Base-by-base conservation (phyloP, 1,140 invertebrate species). In the Planococcus citri region DNA sequence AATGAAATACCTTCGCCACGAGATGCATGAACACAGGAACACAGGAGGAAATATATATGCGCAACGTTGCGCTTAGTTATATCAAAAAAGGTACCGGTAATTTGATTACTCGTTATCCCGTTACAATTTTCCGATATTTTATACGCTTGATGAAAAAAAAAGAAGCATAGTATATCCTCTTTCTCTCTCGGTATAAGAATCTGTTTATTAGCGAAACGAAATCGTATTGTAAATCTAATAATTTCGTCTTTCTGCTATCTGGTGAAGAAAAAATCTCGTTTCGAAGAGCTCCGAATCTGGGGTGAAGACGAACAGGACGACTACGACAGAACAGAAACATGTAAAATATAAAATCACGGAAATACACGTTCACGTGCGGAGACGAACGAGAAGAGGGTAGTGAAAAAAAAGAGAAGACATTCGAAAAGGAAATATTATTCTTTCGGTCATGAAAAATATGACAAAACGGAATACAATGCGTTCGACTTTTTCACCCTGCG, bases 281-380 rank as follows among this genome's bases (percentile, higher is more conserved):
- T 3, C 41, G 41, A 33, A 33, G 41, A 51, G 41, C 33, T 37
- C 14, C 14, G 6, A 51, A 51, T 20, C 29, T 33, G 29, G 29
- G 4, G 12, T 33, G 12, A 33, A 33, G 12, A 33, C 3, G 29
- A 3, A 12, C 29, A 33, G 3, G 4, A 12, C 29, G 29, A 51
- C n/a, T 2, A 51, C 41, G 41, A 51, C n/a, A n/a, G 6, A n/a
- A 51, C n/a, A n/a, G 6, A n/a, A 51, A 51, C 41, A 51, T 51
- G 41, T 51, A 51, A 51, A 51, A 51, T 51, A 51, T 51, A 51
- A 51, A 51, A 51, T 51, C 41, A 51, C 41, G 41, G 41, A 51
- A 51, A 51, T 51, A 51, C 29, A 33, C 41, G 41, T 51, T 20
- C 41, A 51, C 10, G 12, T 17, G 12, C 33, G 33, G 14, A 37